These are phyloP conservation scores for Pomatorhinus ruficollis DNA, from an alignment of 2,113 vertebrate genomes.

Conservation along the genomic window DNA sequence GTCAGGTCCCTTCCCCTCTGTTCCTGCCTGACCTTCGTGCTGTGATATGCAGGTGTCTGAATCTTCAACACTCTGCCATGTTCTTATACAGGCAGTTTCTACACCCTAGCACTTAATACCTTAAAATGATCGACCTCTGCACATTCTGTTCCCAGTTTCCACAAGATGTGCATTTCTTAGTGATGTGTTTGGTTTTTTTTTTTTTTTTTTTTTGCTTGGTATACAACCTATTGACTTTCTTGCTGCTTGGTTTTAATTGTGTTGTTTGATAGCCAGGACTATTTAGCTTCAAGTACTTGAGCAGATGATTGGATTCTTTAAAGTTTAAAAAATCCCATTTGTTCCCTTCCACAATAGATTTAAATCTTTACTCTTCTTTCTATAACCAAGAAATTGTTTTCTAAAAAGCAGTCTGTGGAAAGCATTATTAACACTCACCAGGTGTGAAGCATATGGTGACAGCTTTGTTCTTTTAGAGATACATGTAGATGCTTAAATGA, in stretches of 20 bases:
- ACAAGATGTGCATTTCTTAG: background rate
- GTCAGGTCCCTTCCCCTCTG: background rate
- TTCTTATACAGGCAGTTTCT: background rate
- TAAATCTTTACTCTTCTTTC: slow-evolving; percentile 34
- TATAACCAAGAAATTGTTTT: slow-evolving; percentile 47
- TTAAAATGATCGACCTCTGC: background rate
- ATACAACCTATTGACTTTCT: slow-evolving; percentile 56
- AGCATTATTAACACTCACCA: slow-evolving; percentile 44
- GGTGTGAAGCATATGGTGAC: background rate
- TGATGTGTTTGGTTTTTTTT: background rate
- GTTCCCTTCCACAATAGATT: slow-evolving; percentile 39
- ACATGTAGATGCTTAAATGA: slow-evolving; percentile 7
- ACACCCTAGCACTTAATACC: background rate
- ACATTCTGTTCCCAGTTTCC: background rate
- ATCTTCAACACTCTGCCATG: background rate
- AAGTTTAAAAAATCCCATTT: slow-evolving; percentile 65
- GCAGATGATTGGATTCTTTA: slow-evolving; percentile 62
- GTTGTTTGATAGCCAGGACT: slow-evolving; percentile 57
- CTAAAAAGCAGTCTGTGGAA: slow-evolving; percentile 33
- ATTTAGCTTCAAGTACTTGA: slow-evolving; percentile 61
- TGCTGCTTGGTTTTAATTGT: slow-evolving; percentile 50
- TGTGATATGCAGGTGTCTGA: background rate
- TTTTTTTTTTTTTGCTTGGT: slow-evolving; percentile 19
- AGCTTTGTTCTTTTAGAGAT: slow-evolving; percentile 50
- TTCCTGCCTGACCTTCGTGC: background rate